These are phyloP conservation scores for Halcyon malimbica DNA, from an alignment of 2,113 vertebrate species.

Conservation along the genomic window DNA sequence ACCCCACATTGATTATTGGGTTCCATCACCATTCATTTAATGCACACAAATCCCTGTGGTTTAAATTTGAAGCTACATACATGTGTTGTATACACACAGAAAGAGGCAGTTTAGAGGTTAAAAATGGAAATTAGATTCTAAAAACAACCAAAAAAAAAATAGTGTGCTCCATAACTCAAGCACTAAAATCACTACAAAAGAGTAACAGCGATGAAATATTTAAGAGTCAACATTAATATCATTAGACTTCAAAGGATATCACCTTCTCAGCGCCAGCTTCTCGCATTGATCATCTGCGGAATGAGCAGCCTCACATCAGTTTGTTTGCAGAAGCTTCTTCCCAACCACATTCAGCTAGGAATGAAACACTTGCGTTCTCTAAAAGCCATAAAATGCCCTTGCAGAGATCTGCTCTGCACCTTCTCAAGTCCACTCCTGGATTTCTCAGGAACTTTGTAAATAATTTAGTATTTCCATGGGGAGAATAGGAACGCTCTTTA, in stretches of 20 bases:
- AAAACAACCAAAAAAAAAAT: background rate
- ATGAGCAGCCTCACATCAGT: background rate
- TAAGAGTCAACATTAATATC: slow-evolving; percentile 45
- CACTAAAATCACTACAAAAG: slow-evolving; percentile 34
- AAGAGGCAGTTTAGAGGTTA: background rate
- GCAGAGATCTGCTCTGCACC: background rate
- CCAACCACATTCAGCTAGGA: slow-evolving; percentile 14
- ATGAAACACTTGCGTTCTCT: background rate
- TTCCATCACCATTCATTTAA: background rate
- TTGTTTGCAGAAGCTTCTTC: slow-evolving; percentile 47
- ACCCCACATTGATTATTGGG: background rate
- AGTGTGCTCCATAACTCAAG: background rate
- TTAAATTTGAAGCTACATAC: background rate
- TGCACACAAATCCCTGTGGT: fast-evolving
- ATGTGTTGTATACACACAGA: background rate
- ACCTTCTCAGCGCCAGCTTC: slow-evolving; percentile 22
- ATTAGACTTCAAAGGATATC: slow-evolving; percentile 48
- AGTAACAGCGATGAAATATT: slow-evolving; percentile 45
- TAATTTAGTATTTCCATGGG: slow-evolving; percentile 32
- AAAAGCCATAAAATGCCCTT: background rate
- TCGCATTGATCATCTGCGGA: background rate
- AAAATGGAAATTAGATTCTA: slow-evolving; percentile 6
- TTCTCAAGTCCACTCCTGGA: background rate
- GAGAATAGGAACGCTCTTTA: background rate
- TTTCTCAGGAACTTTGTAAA: slow-evolving; percentile 37